Conservation (phyloP, 2,113 vertebrate species). For the Microcebus ravelobensis region DNA sequence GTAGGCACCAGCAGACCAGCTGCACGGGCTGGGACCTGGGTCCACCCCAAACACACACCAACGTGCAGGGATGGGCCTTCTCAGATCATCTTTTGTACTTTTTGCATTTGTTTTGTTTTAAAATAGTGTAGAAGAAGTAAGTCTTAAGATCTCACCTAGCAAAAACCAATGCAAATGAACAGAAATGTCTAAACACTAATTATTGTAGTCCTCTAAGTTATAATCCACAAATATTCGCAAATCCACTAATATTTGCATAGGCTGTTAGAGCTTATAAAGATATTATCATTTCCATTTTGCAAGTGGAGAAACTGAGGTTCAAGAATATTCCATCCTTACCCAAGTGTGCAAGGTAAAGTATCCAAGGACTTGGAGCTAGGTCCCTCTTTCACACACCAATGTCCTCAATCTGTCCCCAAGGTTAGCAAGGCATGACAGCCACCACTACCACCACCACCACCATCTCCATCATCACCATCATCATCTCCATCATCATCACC, state of each 20-base stretch:
- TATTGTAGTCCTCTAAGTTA: neutral
- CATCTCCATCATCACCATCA: accelerated
- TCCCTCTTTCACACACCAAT: accelerated
- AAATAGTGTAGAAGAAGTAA: neutral
- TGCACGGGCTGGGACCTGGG: accelerated
- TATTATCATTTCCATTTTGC: neutral
- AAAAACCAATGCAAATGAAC: neutral
- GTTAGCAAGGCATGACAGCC: neutral
- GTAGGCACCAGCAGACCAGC: accelerated
- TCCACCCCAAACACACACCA: accelerated
- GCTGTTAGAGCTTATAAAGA: accelerated
- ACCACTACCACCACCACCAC: neutral
- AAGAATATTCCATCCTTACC: neutral
- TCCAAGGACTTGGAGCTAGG: too few relatives aligned
- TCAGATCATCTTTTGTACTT: accelerated
- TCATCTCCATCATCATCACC: neutral
- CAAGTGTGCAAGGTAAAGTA: neutral
- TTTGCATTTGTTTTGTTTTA: neutral
- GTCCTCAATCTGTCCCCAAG: neutral
- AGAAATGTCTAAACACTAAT: neutral
- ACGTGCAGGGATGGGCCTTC: accelerated
- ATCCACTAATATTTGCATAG: neutral
- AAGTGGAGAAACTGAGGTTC: neutral
- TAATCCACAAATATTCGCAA: neutral
- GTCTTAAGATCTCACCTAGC: neutral